phyloP scores from a whole-genome alignment of 2,797 vertebrate genomes.

The Calcarius lapponicus region DNA sequence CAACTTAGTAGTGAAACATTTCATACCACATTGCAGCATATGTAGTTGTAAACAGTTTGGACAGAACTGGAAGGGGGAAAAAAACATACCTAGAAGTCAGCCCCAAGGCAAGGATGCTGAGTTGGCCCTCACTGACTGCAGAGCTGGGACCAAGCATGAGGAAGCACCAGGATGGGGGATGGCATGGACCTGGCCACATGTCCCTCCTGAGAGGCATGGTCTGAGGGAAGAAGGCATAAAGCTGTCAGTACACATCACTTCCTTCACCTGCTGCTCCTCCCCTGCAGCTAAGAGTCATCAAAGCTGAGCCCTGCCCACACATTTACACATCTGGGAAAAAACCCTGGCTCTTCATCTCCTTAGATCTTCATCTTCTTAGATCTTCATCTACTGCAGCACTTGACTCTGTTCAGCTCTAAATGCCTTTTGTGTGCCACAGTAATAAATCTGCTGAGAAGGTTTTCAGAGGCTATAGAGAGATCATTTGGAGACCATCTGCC shows the following conservation, averaged over 20 bases:
- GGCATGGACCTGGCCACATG: neutral
- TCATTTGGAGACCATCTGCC: neutral
- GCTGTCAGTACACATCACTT: fast-evolving
- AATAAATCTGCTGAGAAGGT: neutral
- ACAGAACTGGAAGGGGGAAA: neutral
- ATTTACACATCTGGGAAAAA: neutral
- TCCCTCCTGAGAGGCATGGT: neutral
- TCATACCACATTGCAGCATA: neutral
- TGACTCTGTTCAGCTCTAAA: neutral
- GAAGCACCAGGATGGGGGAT: neutral
- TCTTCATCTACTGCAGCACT: neutral
- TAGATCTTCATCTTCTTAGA: no score
- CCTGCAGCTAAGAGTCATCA: neutral
- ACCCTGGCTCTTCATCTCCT: neutral
- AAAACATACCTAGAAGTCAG: neutral
- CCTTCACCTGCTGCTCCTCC: neutral
- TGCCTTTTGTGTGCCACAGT: neutral
- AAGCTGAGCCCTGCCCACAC: neutral
- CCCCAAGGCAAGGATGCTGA: neutral
- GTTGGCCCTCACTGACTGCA: neutral
- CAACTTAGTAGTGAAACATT: neutral
- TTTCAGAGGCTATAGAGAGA: neutral
- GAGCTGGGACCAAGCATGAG: neutral
- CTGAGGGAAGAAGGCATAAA: neutral
- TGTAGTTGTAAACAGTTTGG: neutral